phyloP scores from a whole-genome alignment of 2,113 vertebrate species.

The Polypterus bichir region DNA sequence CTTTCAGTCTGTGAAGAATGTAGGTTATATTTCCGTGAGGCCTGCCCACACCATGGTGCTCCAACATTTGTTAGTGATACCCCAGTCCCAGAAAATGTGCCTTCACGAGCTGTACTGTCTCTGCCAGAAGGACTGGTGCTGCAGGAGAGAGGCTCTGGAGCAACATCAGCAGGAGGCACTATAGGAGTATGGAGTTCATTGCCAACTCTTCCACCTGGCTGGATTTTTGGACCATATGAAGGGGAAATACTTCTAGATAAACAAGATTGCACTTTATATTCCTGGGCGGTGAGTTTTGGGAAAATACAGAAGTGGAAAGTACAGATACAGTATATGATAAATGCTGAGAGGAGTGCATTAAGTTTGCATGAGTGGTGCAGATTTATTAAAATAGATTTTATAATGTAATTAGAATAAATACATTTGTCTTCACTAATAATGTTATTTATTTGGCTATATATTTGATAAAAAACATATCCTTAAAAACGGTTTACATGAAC shows the following conservation, averaged over 20 bases:
- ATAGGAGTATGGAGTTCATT: constrained; percentile 32
- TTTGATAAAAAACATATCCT: too few relatives aligned
- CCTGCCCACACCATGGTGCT: constrained; percentile 24
- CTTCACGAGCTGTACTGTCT: constrained; percentile 23
- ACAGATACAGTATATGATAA: too few relatives aligned
- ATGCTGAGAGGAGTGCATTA: too few relatives aligned
- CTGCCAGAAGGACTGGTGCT: constrained; percentile 29
- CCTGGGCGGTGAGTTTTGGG: constrained; percentile 45
- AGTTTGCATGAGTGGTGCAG: too few relatives aligned
- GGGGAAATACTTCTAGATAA: constrained; percentile 38
- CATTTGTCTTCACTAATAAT: too few relatives aligned
- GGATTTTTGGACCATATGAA: constrained; percentile 50
- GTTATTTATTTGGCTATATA: too few relatives aligned
- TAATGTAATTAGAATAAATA: too few relatives aligned
- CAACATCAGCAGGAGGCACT: constrained; percentile 1
- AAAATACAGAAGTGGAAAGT: too few relatives aligned
- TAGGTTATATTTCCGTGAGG: constrained; percentile 24
- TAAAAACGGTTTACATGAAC: too few relatives aligned
- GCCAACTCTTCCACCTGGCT: constrained; percentile 36
- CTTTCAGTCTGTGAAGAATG: constrained; percentile 29
- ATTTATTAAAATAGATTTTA: too few relatives aligned
- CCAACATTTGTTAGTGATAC: constrained; percentile 25
- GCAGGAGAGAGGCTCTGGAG: constrained; percentile 16
- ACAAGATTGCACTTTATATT: constrained; percentile 35
- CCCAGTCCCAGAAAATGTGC: constrained; percentile 17